These are phyloP conservation scores for Micronycteris hirsuta DNA, from an alignment of 2,113 vertebrate genomes.

Conservation along the genomic window DNA sequence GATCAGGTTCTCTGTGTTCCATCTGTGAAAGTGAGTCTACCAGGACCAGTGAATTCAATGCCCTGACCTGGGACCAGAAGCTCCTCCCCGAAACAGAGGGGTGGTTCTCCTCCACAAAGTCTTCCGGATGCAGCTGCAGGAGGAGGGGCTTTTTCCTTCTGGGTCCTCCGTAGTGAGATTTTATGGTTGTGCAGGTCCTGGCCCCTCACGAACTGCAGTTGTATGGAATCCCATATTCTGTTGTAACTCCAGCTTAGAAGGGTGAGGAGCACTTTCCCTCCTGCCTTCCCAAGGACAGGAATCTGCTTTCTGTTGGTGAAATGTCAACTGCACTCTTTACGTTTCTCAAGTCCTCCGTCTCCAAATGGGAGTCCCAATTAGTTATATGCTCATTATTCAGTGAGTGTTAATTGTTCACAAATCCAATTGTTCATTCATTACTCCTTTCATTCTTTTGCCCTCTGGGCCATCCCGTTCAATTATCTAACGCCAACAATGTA, in stretches of 20 bases:
- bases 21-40: neutral
- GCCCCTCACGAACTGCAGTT: neutral
- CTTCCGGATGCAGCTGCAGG: neutral
- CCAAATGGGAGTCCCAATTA: slow-evolving; percentile 34
- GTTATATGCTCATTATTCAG: slow-evolving; percentile 52
- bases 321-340: neutral
- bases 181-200: neutral
- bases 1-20: neutral
- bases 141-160: neutral
- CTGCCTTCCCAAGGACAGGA: neutral
- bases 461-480: slow-evolving; percentile 46
- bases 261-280: neutral
- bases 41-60: neutral
- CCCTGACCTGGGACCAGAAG: neutral
- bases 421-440: slow-evolving; percentile 49
- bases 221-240: neutral
- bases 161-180: neutral
- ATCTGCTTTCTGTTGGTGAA: slow-evolving; percentile 42
- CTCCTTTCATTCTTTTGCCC: slow-evolving; percentile 42
- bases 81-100: neutral
- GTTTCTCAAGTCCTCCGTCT: slow-evolving; percentile 21
- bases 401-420: slow-evolving; percentile 49
- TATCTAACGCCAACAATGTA: slow-evolving; percentile 1
- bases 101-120: neutral
- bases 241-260: neutral